Evolutionary conservation across 1,140 invertebrate genomes (phyloP), one percentile per base, ranked within the genome.

Genomic region (Lepidurus arcticus): DNA sequence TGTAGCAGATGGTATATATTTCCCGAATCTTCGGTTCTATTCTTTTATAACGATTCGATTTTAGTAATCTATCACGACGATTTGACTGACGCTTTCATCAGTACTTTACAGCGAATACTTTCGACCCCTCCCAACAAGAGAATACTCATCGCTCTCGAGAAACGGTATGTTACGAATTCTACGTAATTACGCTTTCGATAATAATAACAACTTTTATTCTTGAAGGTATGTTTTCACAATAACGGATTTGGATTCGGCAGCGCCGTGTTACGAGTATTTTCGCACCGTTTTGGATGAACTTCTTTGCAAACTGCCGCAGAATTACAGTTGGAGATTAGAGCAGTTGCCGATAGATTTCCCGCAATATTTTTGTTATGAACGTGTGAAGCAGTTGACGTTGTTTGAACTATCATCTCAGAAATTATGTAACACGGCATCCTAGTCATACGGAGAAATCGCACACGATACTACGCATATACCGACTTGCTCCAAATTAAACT

Each of bases 191-290:
- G 13, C 6, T 76, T 73, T 79, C 44, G 13, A 21, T 74, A 24
- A 75, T 73, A 74, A 74, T 74, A 44, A 79, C 65, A 65, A 78
- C 47, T 77, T 4, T 34, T 34, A 34, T 65, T 80, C 47, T 82
- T 82, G 0, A 81, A 87, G 86, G 73, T 94, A 90, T 83, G 93
- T 95, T 5, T 95, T 95, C 81, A 94, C 93, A 6, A 84, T 93
- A 78, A 87, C 89, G 1, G 92, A 94, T 82, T 88, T 93, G 82
- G 92, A 94, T 79, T 89, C 90, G 0, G 89, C 90, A 34, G 92
- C 94, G 5, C 93, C 93, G 0, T 94, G 93, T 86, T 95, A 92
- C 82, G 93, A 94, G 82, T 91, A 93, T 85, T 95, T 94, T 85
- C 83, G 42, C 26, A 79, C 24, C 21, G 44, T 76, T 79, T 42